Base-by-base conservation (phyloP, 1,140 invertebrate genomes). In the Heliconius himera region DNA sequence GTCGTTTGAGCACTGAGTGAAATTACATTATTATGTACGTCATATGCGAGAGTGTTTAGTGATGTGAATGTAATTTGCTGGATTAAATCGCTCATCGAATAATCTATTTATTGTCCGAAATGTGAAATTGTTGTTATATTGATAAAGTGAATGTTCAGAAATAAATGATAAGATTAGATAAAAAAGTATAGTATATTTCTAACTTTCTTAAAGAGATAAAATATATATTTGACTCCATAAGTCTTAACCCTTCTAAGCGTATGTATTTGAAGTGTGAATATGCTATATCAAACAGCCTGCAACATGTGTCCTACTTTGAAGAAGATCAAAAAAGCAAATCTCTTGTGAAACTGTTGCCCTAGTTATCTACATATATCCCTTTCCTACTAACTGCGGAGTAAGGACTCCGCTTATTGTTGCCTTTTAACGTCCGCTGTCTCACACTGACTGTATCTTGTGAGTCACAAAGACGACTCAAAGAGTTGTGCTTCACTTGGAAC, bases 361-460 rank as follows among this genome's bases (percentile, higher is more conserved):
- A 66, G 60, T 66, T 66, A 29, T 26, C 22, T 36, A 36, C 8
- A 36, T 29, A 66, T 66, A 66, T 29, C 26, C 60, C 56, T 16
- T 66, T 66, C 26, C 60, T 22, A n/a, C 8, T 66, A 29, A 66
- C 60, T 66, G 22, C 13, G 60, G 13, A 66, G 36, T 46, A 75
- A 66, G 54, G 33, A 66, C n/a, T 41, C 18, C n/a, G 56, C 20
- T 75, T 60, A 16, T 75, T 75, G 56, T 66, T 11, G 36, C 29
- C 54, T 56, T 75, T 75, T 38, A 75, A 56, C 74, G 54, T 66
- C 70, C 38, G 29, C 54, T 66, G 54, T 56, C 13, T 75, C n/a
- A 75, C 33, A 75, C 51, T 75, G 54, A 66, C 60, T 41, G 36
- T 56, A 60, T 38, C 74, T 11, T 38, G 74, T 54, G 20, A 13